Evolutionary conservation across 2,888 invertebrate species (phyloP), one percentile per base, ranked within the genome.

Genomic region (Sialis lutaria): DNA sequence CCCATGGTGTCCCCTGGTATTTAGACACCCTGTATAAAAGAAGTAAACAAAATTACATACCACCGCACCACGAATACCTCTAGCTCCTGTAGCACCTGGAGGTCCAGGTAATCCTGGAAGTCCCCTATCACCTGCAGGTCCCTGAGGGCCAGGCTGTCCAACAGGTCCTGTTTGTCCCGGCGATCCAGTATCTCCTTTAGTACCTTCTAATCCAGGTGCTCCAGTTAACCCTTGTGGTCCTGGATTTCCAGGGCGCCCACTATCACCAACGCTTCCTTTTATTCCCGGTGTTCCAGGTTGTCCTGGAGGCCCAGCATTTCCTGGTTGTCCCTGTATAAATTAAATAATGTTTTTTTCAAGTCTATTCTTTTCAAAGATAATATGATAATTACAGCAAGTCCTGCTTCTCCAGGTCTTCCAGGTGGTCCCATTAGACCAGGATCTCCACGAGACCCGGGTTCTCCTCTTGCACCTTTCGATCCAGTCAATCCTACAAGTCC

Each of bases 361-460:
- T 13, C 3, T 34, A 30, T n/a, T 6, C 10, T 42, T 46, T 41
- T 40, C 6, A 9, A 12, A 10, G 32, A 13, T 41, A 8, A 22
- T 4, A 13, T 22, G 30, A 31, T 34, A 61, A 64, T 67, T 67
- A 84, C 86, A 49, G 75, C 68, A 50, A 73, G 69, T 52, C 87
- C 88, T 46, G 77, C 65, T 60, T 82, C 79, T 57, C 88, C 88
- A 2, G 82, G 81, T 53, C 83, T 65, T 49, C 88, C 89, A 6
- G 82, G 81, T 30, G 81, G 71, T n/a, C 87, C 87, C 63, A 75
- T 73, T 47, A 79, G 67, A 22, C 87, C 87, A 33, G 69, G 58
- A 55, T 86, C 85, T 46, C 87, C 87, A 60, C 83, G 73, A n/a
- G 70, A 63, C 6, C 88, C 88, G 40, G 77, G 67, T 61, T 85